A percentile compares a stretch with the other conserved stretches of the same genome.
Evolutionary conservation across 2,888 invertebrate genomes (phyloP).

Genomic region (Trachelus tabidus): DNA sequence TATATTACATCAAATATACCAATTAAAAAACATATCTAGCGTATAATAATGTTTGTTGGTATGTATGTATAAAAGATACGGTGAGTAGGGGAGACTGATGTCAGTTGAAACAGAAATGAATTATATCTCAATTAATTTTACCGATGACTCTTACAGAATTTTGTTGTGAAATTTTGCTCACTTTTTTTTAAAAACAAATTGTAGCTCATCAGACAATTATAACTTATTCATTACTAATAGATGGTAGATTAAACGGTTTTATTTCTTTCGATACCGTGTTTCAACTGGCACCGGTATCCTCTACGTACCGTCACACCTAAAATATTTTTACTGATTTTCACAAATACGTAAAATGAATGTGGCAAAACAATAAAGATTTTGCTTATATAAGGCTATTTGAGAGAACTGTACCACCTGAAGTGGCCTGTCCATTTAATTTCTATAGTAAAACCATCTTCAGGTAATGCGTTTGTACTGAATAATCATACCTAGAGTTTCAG

Average conservation of each 20-base stretch:
- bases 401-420: neutral
- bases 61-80: neutral
- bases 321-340: neutral
- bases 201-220: too few species aligned
- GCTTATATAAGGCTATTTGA: neutral
- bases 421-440: neutral
- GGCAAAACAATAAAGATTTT: neutral
- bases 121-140: too few species aligned
- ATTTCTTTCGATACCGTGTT: too few species aligned
- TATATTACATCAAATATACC: constrained; percentile 9
- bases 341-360: neutral
- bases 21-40: neutral
- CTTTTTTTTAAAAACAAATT: too few species aligned
- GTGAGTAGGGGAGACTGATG: neutral
- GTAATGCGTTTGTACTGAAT: neutral
- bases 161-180: too few species aligned
- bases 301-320: neutral
- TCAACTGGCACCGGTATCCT: too few species aligned
- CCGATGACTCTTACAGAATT: too few species aligned
- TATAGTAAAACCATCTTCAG: neutral
- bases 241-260: too few species aligned
- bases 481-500: neutral
- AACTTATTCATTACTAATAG: too few species aligned
- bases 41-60: neutral
- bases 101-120: too few species aligned